Percentiles rank a stretch among this genome's conserved stretches.
Evolutionary conservation across 2,888 invertebrate species (phyloP).

Genomic region (Hetaerina titia): DNA sequence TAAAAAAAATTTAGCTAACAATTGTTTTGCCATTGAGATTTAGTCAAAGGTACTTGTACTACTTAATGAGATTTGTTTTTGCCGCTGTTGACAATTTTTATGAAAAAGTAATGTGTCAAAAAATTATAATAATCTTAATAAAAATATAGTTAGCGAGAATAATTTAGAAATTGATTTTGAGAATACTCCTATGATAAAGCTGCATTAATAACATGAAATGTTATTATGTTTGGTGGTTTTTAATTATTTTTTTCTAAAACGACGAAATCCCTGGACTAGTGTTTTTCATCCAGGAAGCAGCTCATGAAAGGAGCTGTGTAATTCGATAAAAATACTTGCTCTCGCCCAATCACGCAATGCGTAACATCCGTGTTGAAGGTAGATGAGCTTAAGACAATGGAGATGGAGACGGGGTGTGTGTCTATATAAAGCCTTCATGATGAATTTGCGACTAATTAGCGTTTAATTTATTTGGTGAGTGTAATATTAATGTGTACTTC

Average conservation of each 20-base stretch:
- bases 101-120: neutral
- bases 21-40: too few species aligned
- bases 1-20: too few species aligned
- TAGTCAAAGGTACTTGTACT: too few species aligned
- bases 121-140: neutral
- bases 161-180: neutral
- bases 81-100: neutral
- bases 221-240: neutral
- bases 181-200: neutral
- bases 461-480: conserved; percentile 51
- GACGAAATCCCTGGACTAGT: neutral
- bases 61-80: neutral
- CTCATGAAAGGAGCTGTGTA: conserved; percentile 55
- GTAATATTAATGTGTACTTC: neutral
- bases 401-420: conserved; percentile 66
- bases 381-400: conserved; percentile 64
- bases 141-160: neutral
- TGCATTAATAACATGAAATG: neutral
- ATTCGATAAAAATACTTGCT: conserved; percentile 62
- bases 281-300: conserved; percentile 52
- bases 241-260: neutral
- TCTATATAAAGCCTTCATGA: conserved; percentile 61
- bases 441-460: conserved; percentile 41
- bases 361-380: conserved; percentile 46
- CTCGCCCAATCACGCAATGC: conserved; percentile 42